Conservation (phyloP, 2,797 vertebrate species). For the Dipus sagitta region DNA sequence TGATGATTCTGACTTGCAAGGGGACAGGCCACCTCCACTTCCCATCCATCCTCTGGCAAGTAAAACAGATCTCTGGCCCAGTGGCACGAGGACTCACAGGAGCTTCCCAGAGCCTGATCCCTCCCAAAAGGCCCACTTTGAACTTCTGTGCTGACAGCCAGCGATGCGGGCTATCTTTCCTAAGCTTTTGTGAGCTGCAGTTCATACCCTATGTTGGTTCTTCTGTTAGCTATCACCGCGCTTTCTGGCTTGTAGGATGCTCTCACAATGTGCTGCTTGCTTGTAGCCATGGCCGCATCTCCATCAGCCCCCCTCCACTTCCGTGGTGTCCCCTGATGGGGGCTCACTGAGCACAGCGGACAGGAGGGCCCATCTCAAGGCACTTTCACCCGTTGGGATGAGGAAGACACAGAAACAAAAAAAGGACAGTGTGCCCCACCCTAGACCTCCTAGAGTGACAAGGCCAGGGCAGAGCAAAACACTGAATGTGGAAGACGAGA, state of each 20-base stretch:
- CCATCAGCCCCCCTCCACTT: neutral
- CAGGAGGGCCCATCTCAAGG: neutral
- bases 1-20: neutral
- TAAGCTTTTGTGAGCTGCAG: neutral
- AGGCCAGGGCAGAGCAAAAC: neutral
- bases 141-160: neutral
- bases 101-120: neutral
- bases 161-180: neutral
- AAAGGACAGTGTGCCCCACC: neutral
- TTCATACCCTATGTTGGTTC: neutral
- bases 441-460: neutral
- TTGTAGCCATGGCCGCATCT: too few relatives aligned
- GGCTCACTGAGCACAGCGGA: neutral
- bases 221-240: neutral
- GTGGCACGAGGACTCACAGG: rapidly evolving
- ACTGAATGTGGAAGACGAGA: neutral
- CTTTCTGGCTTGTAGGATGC: neutral
- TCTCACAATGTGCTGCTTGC: neutral
- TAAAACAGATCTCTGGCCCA: rapidly evolving
- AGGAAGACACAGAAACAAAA: neutral
- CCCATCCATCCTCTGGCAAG: neutral
- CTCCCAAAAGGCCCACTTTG: neutral
- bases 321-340: neutral
- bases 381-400: neutral
- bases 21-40: neutral